Evolutionary conservation across 1,140 invertebrate genomes (phyloP).

Genomic region (Idris sp.): DNA sequence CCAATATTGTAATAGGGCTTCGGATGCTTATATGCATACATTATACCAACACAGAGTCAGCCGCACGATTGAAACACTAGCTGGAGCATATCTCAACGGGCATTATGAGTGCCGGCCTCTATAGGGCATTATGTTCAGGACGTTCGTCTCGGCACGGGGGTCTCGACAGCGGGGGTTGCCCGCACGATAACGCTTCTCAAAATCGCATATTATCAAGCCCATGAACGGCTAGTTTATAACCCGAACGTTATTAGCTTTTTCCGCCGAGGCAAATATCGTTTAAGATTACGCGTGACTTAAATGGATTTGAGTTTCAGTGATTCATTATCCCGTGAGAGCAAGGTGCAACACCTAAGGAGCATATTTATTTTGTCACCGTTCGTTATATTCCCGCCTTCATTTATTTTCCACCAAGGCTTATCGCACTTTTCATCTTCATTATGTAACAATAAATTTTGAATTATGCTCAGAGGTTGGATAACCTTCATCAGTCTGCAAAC

Average conservation of each 20-base stretch:
- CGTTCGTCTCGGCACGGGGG: no score
- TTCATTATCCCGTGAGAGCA: conserved; percentile 40
- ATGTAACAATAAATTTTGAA: no score
- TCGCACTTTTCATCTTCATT: no score
- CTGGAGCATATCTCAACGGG: conserved; percentile 76
- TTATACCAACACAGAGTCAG: conserved; percentile 53
- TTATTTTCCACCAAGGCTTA: no score
- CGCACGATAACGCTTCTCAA: conserved; percentile 53
- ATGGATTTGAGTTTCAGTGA: conserved; percentile 56
- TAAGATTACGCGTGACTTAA: conserved; percentile 56
- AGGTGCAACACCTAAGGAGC: no score
- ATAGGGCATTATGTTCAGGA: conserved; percentile 72
- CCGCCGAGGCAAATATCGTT: conserved; percentile 43
- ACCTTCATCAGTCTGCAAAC: no score
- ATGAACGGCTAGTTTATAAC: conserved; percentile 65
- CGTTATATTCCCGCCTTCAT: no score
- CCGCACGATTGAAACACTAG: conserved; percentile 76
- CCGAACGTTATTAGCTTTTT: conserved; percentile 35
- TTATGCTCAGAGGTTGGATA: no score
- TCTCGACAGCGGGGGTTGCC: no score
- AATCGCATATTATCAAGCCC: conserved; percentile 73
- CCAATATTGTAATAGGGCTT: conserved; percentile 76
- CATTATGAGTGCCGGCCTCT: conserved; percentile 76
- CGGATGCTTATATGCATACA: conserved; percentile 68
- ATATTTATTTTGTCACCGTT: no score